A percentile compares a stretch with the other conserved stretches of the same genome.
phyloP scores from a whole-genome alignment of 2,113 vertebrate genomes.

The Burhinus oedicnemus region DNA sequence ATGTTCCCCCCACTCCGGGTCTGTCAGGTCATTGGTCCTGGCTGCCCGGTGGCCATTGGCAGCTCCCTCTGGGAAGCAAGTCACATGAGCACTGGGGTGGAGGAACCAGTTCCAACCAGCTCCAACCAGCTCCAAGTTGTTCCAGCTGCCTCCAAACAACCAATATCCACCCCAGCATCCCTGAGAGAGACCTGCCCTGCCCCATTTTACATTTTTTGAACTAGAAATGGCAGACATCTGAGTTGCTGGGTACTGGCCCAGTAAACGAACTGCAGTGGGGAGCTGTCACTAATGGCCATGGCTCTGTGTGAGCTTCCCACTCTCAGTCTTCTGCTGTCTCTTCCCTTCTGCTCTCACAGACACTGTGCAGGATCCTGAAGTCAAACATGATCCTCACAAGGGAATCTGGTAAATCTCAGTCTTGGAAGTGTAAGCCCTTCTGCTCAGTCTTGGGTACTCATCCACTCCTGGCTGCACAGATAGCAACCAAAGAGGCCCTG shows the following conservation, averaged over 20 bases:
- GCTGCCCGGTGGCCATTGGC: neutral
- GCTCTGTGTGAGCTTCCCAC: neutral
- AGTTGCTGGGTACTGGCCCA: neutral
- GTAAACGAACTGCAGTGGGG: neutral
- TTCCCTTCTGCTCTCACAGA: neutral
- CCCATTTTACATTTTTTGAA: neutral
- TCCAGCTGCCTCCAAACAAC: neutral
- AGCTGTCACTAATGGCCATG: rapidly evolving
- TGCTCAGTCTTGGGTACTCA: neutral
- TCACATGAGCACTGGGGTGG: neutral
- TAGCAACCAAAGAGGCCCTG: neutral
- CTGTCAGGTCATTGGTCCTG: neutral
- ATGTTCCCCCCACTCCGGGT: rapidly evolving
- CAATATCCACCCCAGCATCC: rapidly evolving
- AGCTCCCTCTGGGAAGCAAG: neutral
- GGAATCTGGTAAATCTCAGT: neutral
- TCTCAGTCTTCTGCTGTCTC: neutral
- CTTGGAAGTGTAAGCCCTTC: neutral
- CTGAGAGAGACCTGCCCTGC: neutral
- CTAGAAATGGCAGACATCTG: neutral
- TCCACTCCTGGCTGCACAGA: neutral
- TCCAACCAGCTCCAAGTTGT: neutral
- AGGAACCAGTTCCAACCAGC: neutral
- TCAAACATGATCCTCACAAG: neutral
- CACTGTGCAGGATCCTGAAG: neutral